A percentile compares a stretch with the other conserved stretches of the same genome.
Evolutionary conservation across 2,797 vertebrate species (phyloP).

Genomic region (Ataeniobius toweri): DNA sequence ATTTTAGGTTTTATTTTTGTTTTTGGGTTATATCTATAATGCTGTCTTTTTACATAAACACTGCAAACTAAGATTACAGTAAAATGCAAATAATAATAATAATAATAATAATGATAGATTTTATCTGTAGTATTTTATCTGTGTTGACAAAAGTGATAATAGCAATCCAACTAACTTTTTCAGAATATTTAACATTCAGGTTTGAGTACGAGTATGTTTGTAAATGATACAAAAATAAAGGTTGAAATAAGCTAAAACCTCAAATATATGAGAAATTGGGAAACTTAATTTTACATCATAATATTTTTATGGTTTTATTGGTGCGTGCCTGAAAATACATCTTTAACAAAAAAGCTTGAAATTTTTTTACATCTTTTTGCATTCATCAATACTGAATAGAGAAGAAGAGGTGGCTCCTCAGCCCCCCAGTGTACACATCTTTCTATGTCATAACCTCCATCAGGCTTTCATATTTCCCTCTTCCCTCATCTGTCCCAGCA

Average conservation of each 20-base stretch:
- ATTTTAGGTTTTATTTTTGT: background rate
- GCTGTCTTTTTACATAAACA: background rate
- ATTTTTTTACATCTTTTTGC: constrained; percentile 36
- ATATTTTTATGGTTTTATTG: background rate
- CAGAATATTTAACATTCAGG: background rate
- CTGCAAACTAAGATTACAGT: background rate
- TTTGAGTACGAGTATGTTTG: background rate
- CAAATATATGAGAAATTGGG: background rate
- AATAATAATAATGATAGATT: background rate
- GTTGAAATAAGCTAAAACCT: background rate
- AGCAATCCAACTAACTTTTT: background rate
- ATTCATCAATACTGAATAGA: constrained; percentile 30
- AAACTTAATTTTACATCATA: background rate
- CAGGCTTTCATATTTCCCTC: constrained; percentile 85
- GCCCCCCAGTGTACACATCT: constrained; percentile 69
- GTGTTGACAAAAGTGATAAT: background rate
- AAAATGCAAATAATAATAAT: background rate
- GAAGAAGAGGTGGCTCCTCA: constrained; percentile 53
- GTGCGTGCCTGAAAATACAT: background rate
- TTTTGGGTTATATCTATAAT: background rate
- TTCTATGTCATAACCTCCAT: constrained; percentile 77
- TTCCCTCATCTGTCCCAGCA: constrained; percentile 87
- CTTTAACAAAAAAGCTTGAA: constrained; percentile 17
- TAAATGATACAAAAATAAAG: background rate
- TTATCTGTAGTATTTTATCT: no score